Conservation (phyloP, 2,113 vertebrate species). For the Syngnathus scovelli region DNA sequence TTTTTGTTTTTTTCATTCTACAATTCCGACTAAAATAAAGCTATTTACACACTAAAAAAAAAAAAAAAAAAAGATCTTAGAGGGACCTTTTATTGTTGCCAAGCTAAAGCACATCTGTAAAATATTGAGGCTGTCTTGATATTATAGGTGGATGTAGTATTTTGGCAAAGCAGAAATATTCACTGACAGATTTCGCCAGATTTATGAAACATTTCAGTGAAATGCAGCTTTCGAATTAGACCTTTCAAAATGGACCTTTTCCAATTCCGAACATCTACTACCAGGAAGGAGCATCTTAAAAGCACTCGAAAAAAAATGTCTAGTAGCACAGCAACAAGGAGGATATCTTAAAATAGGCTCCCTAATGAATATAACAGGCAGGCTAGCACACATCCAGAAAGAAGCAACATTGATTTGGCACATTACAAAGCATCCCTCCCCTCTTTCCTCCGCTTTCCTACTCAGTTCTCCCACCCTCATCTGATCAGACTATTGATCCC, state of each 20-base stretch:
- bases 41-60: too few species aligned
- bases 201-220: too few species aligned
- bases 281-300: not conserved
- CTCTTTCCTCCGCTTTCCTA: conserved; percentile 68
- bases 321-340: not conserved
- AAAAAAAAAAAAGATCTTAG: too few species aligned
- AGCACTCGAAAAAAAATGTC: not conserved
- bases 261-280: too few species aligned
- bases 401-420: conserved; percentile 55
- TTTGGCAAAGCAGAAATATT: not conserved
- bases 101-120: not conserved
- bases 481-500: conserved; percentile 92
- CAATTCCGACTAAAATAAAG: too few species aligned
- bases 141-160: not conserved
- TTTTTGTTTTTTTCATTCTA: too few species aligned
- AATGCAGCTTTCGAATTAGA: too few species aligned
- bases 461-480: conserved; percentile 75
- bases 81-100: not conserved
- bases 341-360: conserved; percentile 11
- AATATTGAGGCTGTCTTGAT: not conserved
- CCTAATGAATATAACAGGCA: conserved; percentile 27
- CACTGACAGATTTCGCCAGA: not conserved
- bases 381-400: conserved; percentile 75
- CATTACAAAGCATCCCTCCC: conserved; percentile 54
- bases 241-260: too few species aligned